Percentiles rank a stretch among this genome's conserved stretches.
Evolutionary conservation across 2,113 vertebrate species (phyloP).

Genomic region (Phocoena phocoena): DNA sequence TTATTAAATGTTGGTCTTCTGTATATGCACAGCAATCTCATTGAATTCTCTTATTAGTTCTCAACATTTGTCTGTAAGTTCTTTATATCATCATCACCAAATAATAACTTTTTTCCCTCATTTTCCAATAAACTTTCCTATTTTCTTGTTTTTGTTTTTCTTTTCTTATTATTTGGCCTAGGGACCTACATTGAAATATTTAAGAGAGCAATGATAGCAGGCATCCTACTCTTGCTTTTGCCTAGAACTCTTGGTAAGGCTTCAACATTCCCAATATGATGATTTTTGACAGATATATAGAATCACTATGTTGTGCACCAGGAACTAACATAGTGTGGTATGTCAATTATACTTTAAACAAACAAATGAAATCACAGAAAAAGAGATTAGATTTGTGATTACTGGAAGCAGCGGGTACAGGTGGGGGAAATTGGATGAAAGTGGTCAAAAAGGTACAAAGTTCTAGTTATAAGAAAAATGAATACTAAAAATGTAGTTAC

Average conservation of each 20-base stretch:
- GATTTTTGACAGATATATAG: not conserved
- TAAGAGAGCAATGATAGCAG: not conserved
- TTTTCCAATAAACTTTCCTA: not conserved
- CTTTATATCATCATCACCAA: not conserved
- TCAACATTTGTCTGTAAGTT: constrained; percentile 1
- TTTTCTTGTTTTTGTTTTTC: not conserved
- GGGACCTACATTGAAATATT: not conserved
- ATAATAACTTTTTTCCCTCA: not conserved
- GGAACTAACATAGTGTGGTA: not conserved
- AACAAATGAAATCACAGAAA: not conserved
- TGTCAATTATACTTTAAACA: not conserved
- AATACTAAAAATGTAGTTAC: too few species aligned
- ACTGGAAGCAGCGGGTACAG: not conserved
- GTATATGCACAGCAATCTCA: not conserved
- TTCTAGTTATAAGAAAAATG: too few species aligned
- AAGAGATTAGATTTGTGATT: not conserved
- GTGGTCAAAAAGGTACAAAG: not conserved
- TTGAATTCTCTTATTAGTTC: not conserved
- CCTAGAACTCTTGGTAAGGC: not conserved
- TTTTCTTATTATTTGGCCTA: not conserved
- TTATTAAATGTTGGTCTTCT: not conserved
- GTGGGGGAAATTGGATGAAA: not conserved
- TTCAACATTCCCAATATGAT: not conserved
- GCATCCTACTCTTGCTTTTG: not conserved
- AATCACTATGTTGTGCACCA: not conserved